Conservation (phyloP, 2,797 vertebrate species). For the Hypotaenidia philippensis region DNA sequence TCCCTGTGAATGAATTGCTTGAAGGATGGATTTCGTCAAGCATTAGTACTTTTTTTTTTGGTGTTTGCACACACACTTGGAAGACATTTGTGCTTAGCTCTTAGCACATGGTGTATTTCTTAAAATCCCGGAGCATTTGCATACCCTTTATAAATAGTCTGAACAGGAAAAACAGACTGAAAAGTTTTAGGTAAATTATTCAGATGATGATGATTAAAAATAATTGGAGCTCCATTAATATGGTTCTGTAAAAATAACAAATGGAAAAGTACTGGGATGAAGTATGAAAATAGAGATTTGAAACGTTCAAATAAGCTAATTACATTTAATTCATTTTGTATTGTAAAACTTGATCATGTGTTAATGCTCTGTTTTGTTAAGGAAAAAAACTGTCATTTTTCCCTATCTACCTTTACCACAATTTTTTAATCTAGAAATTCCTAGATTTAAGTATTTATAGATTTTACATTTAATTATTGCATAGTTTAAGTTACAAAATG, state of each 20-base stretch:
- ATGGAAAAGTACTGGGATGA: neutral
- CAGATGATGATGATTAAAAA: slow-evolving; percentile 28
- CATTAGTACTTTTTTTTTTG: neutral
- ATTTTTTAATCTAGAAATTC: neutral
- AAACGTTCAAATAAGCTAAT: slow-evolving; percentile 6
- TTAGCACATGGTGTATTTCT: neutral
- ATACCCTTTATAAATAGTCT: neutral
- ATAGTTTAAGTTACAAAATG: neutral
- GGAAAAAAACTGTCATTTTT: neutral
- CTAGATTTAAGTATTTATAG: neutral
- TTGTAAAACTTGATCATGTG: neutral
- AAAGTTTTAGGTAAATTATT: slow-evolving; percentile 45
- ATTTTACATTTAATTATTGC: neutral
- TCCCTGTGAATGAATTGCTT: neutral
- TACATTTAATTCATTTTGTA: neutral
- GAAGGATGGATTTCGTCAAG: neutral
- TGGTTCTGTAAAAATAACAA: neutral
- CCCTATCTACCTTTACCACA: neutral
- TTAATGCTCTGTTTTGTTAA: neutral
- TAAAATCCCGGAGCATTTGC: neutral
- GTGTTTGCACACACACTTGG: neutral
- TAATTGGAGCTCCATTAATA: slow-evolving; percentile 45
- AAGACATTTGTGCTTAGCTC: slow-evolving; percentile 1
- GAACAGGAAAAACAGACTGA: slow-evolving; percentile 26
- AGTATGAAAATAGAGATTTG: neutral